Evolutionary conservation across 2,113 vertebrate genomes (phyloP), one percentile per base, ranked within the genome.

Genomic region (Caracal caracal): DNA sequence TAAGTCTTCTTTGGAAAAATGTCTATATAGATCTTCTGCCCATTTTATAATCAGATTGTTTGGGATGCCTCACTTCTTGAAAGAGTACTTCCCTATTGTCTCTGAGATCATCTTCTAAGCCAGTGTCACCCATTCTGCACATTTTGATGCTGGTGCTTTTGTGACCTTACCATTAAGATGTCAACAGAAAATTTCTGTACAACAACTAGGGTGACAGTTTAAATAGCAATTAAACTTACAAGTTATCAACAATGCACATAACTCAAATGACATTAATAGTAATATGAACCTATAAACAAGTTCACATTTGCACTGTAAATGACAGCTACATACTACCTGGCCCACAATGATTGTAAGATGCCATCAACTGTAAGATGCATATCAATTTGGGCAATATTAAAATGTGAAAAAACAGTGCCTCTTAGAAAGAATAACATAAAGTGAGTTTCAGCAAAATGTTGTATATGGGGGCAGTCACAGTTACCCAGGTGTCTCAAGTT

Each of bases 171-270:
- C 63, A 63, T n/a, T n/a, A 43, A 92, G 4, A 92, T 84, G 28
- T 83, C 95, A 96, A 94, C 33, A 59, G 40, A 61, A 93, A 91
- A 53, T 56, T 88, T 93, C 26, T 93, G 79, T 33, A 84, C 33
- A 87, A 82, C 11, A 80, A 94, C 37, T 47, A 76, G n/a, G 13
- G 16, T 80, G 43, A 91, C 56, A 96, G 53, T 94, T 88, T 83
- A 96, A 92, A 90, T 9, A 87, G 53, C 19, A 96, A 90, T 79
- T 75, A 94, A 97, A 93, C 19, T 93, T 83, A 80, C 8, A 5
- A 40, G 28, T 5, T 75, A 89, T 33, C 51, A 71, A 82, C 26
- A 89, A 63, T 35, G 56, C 37, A 88, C 0, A 1, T 47, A 96
- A 84, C 19, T 88, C 30, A 93, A 82, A 28, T 37, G 24, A 88